A percentile compares a stretch with the other conserved stretches of the same genome.
Evolutionary conservation across 1,140 invertebrate genomes (phyloP).

Genomic region (Bursaphelenchus mucronatus): DNA sequence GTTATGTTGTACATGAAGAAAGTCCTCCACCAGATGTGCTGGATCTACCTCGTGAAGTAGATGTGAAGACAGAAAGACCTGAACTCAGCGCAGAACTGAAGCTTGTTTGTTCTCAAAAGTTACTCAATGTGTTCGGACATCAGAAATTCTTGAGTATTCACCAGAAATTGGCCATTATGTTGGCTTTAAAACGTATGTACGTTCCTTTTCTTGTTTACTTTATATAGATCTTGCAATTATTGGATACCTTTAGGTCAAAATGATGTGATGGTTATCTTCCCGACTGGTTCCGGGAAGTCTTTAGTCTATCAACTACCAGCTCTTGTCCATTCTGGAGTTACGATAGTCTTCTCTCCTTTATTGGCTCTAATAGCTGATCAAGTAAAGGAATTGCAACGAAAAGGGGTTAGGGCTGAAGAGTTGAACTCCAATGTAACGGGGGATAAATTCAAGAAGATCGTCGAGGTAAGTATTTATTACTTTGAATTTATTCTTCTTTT

Average conservation of each 20-base stretch:
- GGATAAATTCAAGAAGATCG: conserved; percentile 71
- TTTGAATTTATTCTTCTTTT: conserved; percentile 36
- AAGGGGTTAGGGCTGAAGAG: conserved; percentile 74
- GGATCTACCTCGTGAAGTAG: not conserved
- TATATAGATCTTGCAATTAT: not conserved
- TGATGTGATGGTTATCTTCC: conserved; percentile 73
- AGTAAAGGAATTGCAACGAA: conserved; percentile 63
- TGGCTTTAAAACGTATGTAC: conserved; percentile 23
- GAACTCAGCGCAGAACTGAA: conserved; percentile 20
- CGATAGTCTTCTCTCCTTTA: conserved; percentile 71
- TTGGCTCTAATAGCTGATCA: conserved; percentile 71
- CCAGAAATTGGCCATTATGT: conserved; percentile 26
- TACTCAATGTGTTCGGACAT: conserved; percentile 30
- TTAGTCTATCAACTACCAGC: conserved; percentile 72
- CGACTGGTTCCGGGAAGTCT: conserved; percentile 72
- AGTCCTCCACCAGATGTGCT: not conserved
- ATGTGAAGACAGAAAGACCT: conserved; percentile 10
- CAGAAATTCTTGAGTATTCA: conserved; percentile 25
- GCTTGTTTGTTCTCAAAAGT: conserved; percentile 12
- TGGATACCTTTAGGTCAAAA: conserved; percentile 62
- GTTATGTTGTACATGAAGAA: too few relatives aligned
- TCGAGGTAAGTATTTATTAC: conserved; percentile 56
- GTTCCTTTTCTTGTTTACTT: conserved; percentile 26
- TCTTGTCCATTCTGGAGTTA: conserved; percentile 65
- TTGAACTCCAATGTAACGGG: conserved; percentile 79